Base-by-base conservation (phyloP, 2,888 invertebrate species). In the Herminia tarsipennalis region DNA sequence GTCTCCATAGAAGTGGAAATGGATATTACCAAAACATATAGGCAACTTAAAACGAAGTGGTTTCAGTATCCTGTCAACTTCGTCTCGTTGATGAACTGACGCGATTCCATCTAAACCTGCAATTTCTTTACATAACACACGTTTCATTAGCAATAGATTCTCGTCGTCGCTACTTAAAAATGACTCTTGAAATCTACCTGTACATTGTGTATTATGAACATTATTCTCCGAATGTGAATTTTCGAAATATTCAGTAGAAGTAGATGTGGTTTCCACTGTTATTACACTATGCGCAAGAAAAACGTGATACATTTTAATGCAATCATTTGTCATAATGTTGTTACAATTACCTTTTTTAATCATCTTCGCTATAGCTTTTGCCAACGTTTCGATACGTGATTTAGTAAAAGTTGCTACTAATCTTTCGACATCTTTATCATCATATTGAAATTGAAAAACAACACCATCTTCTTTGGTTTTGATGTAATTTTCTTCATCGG, bases 271-370 rank as follows among this genome's bases (percentile, higher is more conserved):
- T 14, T 34, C 14, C n/a, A 35, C 9, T 1, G 5, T 10, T 5
- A 61, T 3, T 14, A 61, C 28, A 1, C 51, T 9, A 22, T 25
- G 33, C 3, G 48, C 45, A 4, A 61, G 29, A 39, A 28, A 58
- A 8, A 62, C 48, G 18, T 61, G 61, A 42, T 58, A 61, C 0
- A 35, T 48, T 46, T 58, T 58, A 9, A 61, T 52, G 2, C 51
- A 16, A 20, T 48, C 52, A 24, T 63, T 55, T 14, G 22, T 8
- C 57, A 60, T 55, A 28, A 63, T 47, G 21, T 48, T 55, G 24
- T 13, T 37, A n/a, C 33, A 12, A 32, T 42, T 55, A 13, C 35
- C 50, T 32, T 49, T 60, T 3, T 48, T 37, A 39, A 63, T 49
- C 13, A 50, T 47, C 16, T 51, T 49, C 3, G 37, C 13, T n/a